Percentiles rank a stretch among this genome's conserved stretches.
Conservation (phyloP, 2,797 vertebrate genomes). For the Pangasius krempfi region DNA sequence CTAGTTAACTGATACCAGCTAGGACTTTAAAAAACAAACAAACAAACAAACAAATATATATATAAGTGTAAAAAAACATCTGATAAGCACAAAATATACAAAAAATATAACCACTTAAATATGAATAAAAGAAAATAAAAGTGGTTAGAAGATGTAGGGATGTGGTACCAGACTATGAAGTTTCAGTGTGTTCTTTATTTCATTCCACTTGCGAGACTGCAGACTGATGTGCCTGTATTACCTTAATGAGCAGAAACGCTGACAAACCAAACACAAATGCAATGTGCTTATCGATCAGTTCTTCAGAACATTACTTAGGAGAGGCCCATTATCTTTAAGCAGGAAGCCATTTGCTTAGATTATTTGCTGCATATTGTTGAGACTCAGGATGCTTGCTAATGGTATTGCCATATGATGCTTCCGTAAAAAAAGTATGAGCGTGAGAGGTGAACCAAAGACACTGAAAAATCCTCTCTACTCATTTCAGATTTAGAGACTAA, state of each 20-base stretch:
- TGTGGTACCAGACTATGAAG: background rate
- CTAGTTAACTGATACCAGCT: background rate
- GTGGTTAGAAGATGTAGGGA: background rate
- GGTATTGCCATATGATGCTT: conserved; percentile 1
- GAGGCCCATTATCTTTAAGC: conserved; percentile 51
- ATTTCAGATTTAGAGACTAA: background rate
- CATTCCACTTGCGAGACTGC: background rate
- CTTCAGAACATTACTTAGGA: conserved; percentile 49
- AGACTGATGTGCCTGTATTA: conserved; percentile 39
- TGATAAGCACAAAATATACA: background rate
- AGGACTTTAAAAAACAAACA: background rate
- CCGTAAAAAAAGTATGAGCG: background rate
- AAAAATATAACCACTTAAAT: background rate
- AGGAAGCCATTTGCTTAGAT: conserved; percentile 54
- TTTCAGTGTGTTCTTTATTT: conserved; percentile 13
- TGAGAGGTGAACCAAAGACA: background rate
- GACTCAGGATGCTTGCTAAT: conserved; percentile 35
- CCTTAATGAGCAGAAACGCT: conserved; percentile 54
- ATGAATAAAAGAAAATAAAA: background rate
- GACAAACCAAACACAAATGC: conserved; percentile 51
- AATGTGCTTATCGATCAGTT: conserved; percentile 54
- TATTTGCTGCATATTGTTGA: conserved; percentile 45
- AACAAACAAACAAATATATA: background rate
- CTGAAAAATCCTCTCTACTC: background rate
- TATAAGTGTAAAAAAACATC: background rate